phyloP scores from a whole-genome alignment of 2,888 invertebrate genomes.

The Torymus aiolomorphi region DNA sequence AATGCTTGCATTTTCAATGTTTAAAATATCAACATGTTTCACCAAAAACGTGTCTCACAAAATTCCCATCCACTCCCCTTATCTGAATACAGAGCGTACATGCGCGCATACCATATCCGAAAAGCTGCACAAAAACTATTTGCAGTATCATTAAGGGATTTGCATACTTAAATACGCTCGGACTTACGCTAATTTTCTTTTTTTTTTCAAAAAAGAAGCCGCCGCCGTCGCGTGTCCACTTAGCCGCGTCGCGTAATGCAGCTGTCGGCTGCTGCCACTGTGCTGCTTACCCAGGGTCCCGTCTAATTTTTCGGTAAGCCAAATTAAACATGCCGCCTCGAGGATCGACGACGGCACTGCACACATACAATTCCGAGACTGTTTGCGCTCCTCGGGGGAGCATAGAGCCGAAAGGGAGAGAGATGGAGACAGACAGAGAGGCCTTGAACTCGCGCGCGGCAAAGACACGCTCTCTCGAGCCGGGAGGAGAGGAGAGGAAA shows the following conservation, averaged over 20 bases:
- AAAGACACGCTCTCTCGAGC: constrained; percentile 23
- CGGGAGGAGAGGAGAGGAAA: neutral
- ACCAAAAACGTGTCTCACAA: too few species aligned
- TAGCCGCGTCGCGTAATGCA: constrained; percentile 4
- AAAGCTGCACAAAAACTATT: neutral
- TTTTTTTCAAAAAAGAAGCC: constrained; percentile 18
- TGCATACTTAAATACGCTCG: constrained; percentile 6
- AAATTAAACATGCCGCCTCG: constrained; percentile 35
- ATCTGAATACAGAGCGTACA: too few species aligned
- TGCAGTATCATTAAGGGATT: constrained; percentile 19
- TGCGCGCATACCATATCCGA: too few species aligned
- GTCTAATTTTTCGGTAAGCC: constrained; percentile 47
- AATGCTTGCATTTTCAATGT: too few species aligned
- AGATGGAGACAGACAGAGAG: neutral
- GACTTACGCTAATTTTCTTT: constrained; percentile 22
- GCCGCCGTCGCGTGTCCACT: neutral
- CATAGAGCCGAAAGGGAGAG: neutral
- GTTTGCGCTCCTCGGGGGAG: constrained; percentile 28
- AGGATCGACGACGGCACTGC: constrained; percentile 7
- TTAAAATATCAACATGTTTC: too few species aligned
- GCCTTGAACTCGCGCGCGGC: constrained; percentile 38
- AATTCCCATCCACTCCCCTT: too few species aligned
- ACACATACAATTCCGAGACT: constrained; percentile 21
- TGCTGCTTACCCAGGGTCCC: neutral
- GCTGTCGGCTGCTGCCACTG: neutral